Conservation (phyloP, 2,113 vertebrate genomes). For the Upupa epops region DNA sequence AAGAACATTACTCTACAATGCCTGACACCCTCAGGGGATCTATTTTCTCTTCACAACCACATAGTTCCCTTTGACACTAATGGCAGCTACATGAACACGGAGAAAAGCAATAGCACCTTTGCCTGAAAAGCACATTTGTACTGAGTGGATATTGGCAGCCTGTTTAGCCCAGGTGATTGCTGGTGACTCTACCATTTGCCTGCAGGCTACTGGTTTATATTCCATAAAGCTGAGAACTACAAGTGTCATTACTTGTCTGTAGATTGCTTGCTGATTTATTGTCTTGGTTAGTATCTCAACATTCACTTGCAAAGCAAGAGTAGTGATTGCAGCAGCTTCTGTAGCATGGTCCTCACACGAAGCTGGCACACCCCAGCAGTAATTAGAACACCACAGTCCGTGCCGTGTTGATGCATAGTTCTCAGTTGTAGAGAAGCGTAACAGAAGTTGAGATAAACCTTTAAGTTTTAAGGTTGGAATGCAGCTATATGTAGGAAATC, state of each 20-base stretch:
- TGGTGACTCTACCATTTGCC: neutral
- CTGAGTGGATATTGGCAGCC: constrained; percentile 13
- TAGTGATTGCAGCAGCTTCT: neutral
- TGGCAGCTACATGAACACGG: constrained; percentile 19
- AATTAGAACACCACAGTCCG: neutral
- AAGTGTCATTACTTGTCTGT: neutral
- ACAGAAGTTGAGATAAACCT: neutral
- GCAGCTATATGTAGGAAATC: neutral
- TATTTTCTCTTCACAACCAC: constrained; percentile 34
- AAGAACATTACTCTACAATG: constrained; percentile 59
- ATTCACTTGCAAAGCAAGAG: neutral
- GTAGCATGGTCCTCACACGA: neutral
- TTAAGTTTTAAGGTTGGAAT: neutral
- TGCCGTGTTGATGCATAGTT: neutral
- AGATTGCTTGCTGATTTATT: neutral
- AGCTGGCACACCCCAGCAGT: neutral
- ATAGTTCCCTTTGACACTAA: constrained; percentile 60
- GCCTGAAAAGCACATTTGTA: constrained; percentile 2
- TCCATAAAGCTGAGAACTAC: neutral
- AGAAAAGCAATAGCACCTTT: constrained; percentile 37
- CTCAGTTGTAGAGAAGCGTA: neutral
- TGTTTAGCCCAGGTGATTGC: constrained; percentile 24
- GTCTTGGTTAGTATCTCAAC: neutral
- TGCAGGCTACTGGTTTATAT: neutral
- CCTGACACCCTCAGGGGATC: constrained; percentile 48